A percentile compares a stretch with the other conserved stretches of the same genome.
Evolutionary conservation across 2,797 vertebrate species (phyloP).

Genomic region (Sternotherus odoratus): DNA sequence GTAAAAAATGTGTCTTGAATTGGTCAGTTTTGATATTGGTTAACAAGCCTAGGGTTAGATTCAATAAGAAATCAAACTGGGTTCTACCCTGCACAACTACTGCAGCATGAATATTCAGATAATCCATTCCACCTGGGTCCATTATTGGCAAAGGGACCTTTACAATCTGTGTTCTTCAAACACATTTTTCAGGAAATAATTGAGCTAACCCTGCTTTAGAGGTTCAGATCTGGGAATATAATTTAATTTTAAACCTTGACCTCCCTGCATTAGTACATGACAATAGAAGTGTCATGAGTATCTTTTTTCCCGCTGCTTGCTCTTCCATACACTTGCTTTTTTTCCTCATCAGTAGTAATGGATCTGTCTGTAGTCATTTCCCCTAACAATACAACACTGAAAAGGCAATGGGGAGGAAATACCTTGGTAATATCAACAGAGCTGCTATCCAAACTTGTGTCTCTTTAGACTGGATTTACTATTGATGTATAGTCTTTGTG

Average conservation of each 20-base stretch:
- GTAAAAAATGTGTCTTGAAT: neutral
- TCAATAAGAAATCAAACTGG: neutral
- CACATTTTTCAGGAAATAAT: neutral
- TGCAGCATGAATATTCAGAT: neutral
- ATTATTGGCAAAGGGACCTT: neutral
- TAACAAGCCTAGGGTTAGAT: neutral
- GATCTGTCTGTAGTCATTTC: conserved; percentile 39
- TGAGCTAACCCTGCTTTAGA: neutral
- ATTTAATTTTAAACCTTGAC: neutral
- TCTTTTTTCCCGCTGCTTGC: neutral
- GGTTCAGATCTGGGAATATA: neutral
- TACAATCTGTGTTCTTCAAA: neutral
- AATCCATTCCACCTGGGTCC: rapidly evolving
- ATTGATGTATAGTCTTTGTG: conserved; percentile 85
- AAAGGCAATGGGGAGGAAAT: conserved; percentile 83
- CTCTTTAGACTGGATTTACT: conserved; percentile 81
- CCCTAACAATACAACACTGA: conserved; percentile 68
- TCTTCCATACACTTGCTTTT: neutral
- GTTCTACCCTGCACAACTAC: neutral
- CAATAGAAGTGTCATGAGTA: neutral
- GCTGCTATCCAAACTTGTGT: conserved; percentile 77
- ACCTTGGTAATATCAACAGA: conserved; percentile 80
- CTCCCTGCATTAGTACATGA: neutral
- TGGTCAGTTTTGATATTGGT: neutral
- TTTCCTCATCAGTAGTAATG: conserved; percentile 20